Base-by-base conservation (phyloP, 2,888 invertebrate genomes). In the Digitonthophagus gazella region DNA sequence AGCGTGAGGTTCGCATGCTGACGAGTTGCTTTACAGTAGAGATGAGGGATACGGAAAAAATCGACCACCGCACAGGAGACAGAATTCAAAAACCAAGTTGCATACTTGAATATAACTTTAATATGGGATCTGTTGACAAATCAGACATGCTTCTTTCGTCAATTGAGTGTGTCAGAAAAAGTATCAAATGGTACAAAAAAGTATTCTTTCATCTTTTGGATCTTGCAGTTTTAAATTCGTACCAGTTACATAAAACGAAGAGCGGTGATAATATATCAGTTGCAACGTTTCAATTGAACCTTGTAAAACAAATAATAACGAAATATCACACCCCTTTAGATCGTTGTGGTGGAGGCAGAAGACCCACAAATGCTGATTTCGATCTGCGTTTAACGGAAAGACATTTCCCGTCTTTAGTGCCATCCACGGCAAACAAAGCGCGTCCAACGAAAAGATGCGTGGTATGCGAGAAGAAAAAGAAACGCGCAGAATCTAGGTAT, bases 161-260 rank as follows among this genome's bases (percentile, higher is more conserved):
- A 20, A 63, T 22, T 63, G 63, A 63, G 68, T 63, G 20, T 18
- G 63, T 19, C n/a, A 19, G 63, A 19, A 64, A 54, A 44, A n/a
- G n/a, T n/a, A 28, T 18, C 3, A 63, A 63, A 63, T 63, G 63
- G 63, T 63, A 63, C 19, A 63, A 63, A 8, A 78, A 79, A 71
- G 57, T 76, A 28, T 76, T 78, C 70, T 76, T 78, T 65, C 75
- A 76, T 68, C 69, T 77, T 3, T 15, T 75, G 14, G 75, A 76
- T 55, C 67, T 74, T 15, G 57, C 64, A 15, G 58, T 74, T 57
- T 58, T 71, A 55, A 64, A 64, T 64, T 20, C 64, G n/a, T 14
- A 64, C 19, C 65, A 68, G 3, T 44, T 75, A 19, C 74, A 71
- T 65, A 66, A 72, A 67, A 66, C 66, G 14, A 69, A 68, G 56